phyloP scores from a whole-genome alignment of 2,888 invertebrate species.

The Drosophila phalerata region DNA sequence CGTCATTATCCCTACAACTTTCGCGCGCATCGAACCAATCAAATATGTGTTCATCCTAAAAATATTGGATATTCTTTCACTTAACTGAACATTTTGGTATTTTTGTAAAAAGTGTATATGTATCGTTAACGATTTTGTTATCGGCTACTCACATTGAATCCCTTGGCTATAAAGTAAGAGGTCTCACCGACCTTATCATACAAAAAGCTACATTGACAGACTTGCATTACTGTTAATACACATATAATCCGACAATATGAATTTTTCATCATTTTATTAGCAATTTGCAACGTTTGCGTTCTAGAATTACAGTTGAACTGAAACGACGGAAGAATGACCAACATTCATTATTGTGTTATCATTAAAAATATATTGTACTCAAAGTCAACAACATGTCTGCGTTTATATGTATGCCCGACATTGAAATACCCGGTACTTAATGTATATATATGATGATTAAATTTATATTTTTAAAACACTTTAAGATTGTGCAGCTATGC shows the following conservation, averaged over 20 bases:
- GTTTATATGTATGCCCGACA: neutral
- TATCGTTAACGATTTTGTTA: neutral
- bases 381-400: neutral
- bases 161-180: slow-evolving; percentile 40
- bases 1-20: slow-evolving; percentile 24
- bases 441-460: too few relatives aligned
- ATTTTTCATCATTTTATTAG: neutral
- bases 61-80: neutral
- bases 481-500: too few relatives aligned
- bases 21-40: slow-evolving; percentile 49
- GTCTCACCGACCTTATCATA: slow-evolving; percentile 18
- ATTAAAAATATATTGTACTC: neutral
- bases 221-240: neutral
- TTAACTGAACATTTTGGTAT: neutral
- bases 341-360: slow-evolving; percentile 1
- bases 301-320: neutral
- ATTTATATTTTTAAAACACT: too few relatives aligned
- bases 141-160: slow-evolving; percentile 23
- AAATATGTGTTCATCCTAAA: neutral
- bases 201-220: neutral
- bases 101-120: neutral
- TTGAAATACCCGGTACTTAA: too few relatives aligned
- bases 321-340: neutral
- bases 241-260: neutral
- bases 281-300: neutral